These are phyloP conservation scores for Littorina saxatilis DNA, from an alignment of 1,140 invertebrate species.

Conservation along the genomic window DNA sequence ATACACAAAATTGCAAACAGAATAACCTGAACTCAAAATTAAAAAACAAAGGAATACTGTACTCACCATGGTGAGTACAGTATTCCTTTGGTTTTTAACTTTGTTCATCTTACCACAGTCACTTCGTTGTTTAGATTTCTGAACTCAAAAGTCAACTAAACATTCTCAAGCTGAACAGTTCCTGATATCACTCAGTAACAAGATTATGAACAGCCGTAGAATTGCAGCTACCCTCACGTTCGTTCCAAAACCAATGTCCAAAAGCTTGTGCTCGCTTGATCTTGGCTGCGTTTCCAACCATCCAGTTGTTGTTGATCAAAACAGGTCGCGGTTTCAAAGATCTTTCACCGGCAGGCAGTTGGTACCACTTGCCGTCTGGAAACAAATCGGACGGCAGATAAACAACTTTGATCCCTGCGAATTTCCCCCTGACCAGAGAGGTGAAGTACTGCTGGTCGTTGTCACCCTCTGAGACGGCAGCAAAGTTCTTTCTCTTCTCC, in stretches of 20 bases:
- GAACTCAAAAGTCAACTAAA: too few relatives aligned
- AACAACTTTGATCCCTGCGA: slow-evolving; percentile 48
- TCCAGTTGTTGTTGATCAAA: slow-evolving; percentile 60
- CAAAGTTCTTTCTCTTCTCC: slow-evolving; percentile 26
- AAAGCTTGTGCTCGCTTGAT: slow-evolving; percentile 50
- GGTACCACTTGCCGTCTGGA: slow-evolving; percentile 66
- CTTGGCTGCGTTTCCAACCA: slow-evolving; percentile 47
- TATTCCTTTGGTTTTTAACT: too few relatives aligned
- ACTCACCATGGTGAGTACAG: too few relatives aligned
- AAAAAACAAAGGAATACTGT: too few relatives aligned
- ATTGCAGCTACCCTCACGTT: slow-evolving; percentile 40
- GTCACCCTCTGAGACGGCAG: slow-evolving; percentile 45
- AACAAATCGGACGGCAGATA: slow-evolving; percentile 47
- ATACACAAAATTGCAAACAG: too few relatives aligned
- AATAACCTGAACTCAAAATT: too few relatives aligned
- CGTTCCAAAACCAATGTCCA: slow-evolving; percentile 55
- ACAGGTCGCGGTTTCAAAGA: slow-evolving; percentile 31
- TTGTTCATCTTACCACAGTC: too few relatives aligned
- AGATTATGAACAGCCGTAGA: slow-evolving; percentile 3
- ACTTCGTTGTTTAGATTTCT: too few relatives aligned
- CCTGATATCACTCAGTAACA: too few relatives aligned
- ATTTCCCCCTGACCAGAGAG: slow-evolving; percentile 41
- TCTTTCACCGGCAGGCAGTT: slow-evolving; percentile 28
- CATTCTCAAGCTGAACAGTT: too few relatives aligned
- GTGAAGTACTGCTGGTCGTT: slow-evolving; percentile 62